A percentile compares a stretch with the other conserved stretches of the same genome.
Evolutionary conservation across 2,888 invertebrate genomes (phyloP).

Genomic region (Fragum whitleyi): DNA sequence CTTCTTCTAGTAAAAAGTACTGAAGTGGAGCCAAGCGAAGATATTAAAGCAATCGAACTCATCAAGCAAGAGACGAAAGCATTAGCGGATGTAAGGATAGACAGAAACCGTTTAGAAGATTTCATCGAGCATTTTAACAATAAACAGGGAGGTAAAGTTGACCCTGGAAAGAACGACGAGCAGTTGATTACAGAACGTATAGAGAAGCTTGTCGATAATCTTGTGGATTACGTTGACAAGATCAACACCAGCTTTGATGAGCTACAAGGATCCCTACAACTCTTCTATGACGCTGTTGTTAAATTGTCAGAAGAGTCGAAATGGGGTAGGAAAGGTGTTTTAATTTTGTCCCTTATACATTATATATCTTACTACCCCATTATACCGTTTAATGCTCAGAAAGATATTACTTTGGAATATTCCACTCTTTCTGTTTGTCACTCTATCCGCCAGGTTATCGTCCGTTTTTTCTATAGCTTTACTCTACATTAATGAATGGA

Average conservation of each 20-base stretch:
- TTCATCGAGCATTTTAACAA: not conserved
- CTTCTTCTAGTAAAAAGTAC: not conserved
- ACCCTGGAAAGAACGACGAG: not conserved
- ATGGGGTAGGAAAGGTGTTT: conserved; percentile 26
- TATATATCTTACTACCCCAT: not conserved
- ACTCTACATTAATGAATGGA: too few relatives aligned
- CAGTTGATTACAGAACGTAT: conserved; percentile 31
- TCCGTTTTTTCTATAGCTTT: too few relatives aligned
- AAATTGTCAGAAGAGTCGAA: conserved; percentile 23
- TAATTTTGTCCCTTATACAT: not conserved
- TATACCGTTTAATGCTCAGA: not conserved
- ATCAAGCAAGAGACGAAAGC: not conserved
- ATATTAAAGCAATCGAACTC: conserved; percentile 2
- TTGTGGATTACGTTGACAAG: conserved; percentile 26
- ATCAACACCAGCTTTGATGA: conserved; percentile 33
- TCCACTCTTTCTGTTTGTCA: too few relatives aligned
- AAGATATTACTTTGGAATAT: not conserved
- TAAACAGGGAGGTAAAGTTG: not conserved
- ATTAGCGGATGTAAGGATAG: not conserved
- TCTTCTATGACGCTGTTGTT: conserved; percentile 42
- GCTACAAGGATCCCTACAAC: conserved; percentile 17
- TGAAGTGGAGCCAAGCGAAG: not conserved
- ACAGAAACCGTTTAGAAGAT: not conserved
- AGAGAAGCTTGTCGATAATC: conserved; percentile 17
- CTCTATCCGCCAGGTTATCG: too few relatives aligned